Percentiles rank a stretch among this genome's conserved stretches.
Conservation (phyloP, 2,888 invertebrate genomes). For the Lithodes maja region DNA sequence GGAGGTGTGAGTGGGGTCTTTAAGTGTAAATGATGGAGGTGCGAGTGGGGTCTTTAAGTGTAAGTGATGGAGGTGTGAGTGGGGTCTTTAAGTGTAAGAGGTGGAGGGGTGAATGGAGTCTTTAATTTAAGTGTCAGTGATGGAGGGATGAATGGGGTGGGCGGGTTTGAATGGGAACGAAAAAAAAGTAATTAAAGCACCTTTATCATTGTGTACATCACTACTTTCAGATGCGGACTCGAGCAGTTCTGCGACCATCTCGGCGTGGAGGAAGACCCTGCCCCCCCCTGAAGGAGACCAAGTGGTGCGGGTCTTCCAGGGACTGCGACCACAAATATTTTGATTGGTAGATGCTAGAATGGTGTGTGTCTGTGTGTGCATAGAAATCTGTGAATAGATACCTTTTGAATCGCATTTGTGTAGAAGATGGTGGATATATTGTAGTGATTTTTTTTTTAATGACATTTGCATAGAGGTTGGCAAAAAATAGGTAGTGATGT, state of each 20-base stretch:
- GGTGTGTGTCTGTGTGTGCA: too few relatives aligned
- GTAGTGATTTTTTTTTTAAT: too few relatives aligned
- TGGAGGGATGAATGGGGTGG: neutral
- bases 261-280: constrained; percentile 87
- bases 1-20: too few relatives aligned
- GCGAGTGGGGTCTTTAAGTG: neutral
- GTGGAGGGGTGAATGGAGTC: neutral
- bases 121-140: too few relatives aligned
- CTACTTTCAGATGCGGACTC: constrained; percentile 77
- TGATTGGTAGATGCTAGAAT: constrained; percentile 76
- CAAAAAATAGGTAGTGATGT: too few relatives aligned
- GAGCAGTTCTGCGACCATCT: constrained; percentile 85
- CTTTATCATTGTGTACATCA: neutral
- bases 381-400: too few relatives aligned
- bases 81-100: neutral
- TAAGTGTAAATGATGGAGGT: too few relatives aligned
- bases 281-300: constrained; percentile 87
- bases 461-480: too few relatives aligned
- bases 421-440: too few relatives aligned
- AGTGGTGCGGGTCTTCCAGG: constrained; percentile 89
- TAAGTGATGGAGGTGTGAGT: neutral
- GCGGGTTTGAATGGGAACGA: neutral
- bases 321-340: constrained; percentile 81
- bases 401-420: too few relatives aligned
- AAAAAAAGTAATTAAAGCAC: neutral